These are phyloP conservation scores for Oriolus oriolus DNA, from an alignment of 2,113 vertebrate genomes.

Conservation along the genomic window DNA sequence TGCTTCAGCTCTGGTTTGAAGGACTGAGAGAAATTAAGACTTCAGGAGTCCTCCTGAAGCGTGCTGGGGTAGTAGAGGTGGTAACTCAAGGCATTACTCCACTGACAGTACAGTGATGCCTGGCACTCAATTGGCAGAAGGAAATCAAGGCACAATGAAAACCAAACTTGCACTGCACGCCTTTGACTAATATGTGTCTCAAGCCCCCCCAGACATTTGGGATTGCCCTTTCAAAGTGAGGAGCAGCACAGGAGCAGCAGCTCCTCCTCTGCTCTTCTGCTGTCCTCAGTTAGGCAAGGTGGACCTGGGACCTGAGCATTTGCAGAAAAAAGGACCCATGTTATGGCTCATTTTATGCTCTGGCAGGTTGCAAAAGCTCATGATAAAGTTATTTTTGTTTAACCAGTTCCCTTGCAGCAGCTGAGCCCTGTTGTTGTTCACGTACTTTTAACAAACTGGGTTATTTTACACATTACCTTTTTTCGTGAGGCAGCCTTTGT, in stretches of 20 bases:
- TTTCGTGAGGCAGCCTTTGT: background rate
- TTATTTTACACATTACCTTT: background rate
- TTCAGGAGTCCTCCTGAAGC: background rate
- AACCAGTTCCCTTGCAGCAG: background rate
- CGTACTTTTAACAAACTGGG: background rate
- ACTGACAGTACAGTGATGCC: background rate
- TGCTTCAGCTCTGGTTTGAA: background rate
- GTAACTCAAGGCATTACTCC: background rate
- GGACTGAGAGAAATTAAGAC: background rate
- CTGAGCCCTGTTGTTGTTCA: background rate
- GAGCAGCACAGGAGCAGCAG: background rate
- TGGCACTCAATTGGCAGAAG: background rate
- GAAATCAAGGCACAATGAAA: background rate
- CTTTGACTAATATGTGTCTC: background rate
- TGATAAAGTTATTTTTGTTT: background rate
- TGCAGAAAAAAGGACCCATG: background rate
- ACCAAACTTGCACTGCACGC: background rate
- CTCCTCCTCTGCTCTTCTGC: background rate
- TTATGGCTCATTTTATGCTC: background rate
- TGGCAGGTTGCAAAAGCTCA: background rate
- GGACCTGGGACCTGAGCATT: background rate
- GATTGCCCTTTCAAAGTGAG: background rate
- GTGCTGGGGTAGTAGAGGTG: fast-evolving
- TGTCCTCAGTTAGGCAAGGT: background rate
- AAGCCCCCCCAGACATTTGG: background rate